Evolutionary conservation across 2,888 invertebrate genomes (phyloP).

Genomic region (Drosophila quinaria): DNA sequence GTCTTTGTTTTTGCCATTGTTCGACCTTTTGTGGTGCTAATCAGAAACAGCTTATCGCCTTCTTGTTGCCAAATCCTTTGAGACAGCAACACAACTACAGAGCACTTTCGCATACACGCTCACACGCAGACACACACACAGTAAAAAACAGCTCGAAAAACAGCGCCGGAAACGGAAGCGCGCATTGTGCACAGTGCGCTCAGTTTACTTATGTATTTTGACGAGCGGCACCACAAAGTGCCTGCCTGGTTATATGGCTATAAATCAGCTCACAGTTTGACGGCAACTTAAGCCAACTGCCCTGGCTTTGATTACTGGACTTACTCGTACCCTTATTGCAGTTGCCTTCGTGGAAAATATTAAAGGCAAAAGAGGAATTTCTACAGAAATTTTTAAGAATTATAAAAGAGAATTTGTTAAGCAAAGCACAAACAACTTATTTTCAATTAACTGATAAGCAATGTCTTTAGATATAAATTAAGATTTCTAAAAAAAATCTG

Average conservation of each 20-base stretch:
- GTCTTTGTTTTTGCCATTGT: slow-evolving; percentile 29
- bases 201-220: slow-evolving; percentile 66
- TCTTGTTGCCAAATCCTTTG: slow-evolving; percentile 57
- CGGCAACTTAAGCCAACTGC: slow-evolving; percentile 65
- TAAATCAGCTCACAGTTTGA: slow-evolving; percentile 72
- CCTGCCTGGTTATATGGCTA: slow-evolving; percentile 48
- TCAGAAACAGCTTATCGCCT: slow-evolving; percentile 65
- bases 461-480: neutral
- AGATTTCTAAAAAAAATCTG: too few relatives aligned
- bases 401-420: slow-evolving; percentile 8
- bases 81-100: slow-evolving; percentile 28
- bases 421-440: slow-evolving; percentile 5
- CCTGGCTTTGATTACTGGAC: slow-evolving; percentile 23
- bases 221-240: slow-evolving; percentile 35
- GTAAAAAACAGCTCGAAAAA: slow-evolving; percentile 30
- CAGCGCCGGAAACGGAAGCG: slow-evolving; percentile 62
- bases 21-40: slow-evolving; percentile 52
- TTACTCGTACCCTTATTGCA: slow-evolving; percentile 2
- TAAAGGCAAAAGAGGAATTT: slow-evolving; percentile 16
- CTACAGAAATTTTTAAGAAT: slow-evolving; percentile 1
- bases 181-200: slow-evolving; percentile 48
- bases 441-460: neutral
- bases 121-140: slow-evolving; percentile 1
- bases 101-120: neutral
- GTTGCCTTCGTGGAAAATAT: slow-evolving; percentile 5